Evolutionary conservation across 2,888 invertebrate genomes (phyloP), one percentile per base, ranked within the genome.

Genomic region (Leptothorax acervorum): DNA sequence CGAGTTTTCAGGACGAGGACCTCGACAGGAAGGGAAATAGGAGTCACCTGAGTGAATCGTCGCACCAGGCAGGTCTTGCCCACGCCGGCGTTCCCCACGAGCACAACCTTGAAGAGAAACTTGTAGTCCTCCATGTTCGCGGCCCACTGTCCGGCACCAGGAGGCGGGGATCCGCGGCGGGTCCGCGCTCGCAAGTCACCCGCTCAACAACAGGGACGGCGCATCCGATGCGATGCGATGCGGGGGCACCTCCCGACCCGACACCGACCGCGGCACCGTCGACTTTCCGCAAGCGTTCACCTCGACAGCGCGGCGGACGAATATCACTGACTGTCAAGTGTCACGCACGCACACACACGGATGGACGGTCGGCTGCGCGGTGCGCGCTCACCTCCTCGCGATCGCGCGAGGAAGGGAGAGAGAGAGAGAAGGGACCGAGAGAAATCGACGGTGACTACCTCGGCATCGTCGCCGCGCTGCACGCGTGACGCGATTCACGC

Each of bases 51-150:
- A 60, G 99, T 99, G 95, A 99, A 99, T 92, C 99, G 96, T 88
- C 99, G 96, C 83, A 99, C 99, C 82, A 99, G 96, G 95, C 99
- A 99, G 76, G 99, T 99, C 95, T 99, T 99, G 35, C 99, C 99
- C 88, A 99, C 99, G 82, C 99, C 99, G 89, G 99, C 99, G 96
- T 99, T 99, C 75, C 99, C 99, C 90, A 99, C 99, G 89, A 99
- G 96, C 88, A 99, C 99, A 92, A 99, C 99, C 97, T 99, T 99
- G 95, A 99, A 99, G 91, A 99, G 96, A 96, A 99, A 99, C 96
- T 99, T 99, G 95, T 99, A 99, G 96, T 99, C 99, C 95, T 99
- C 99, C 99, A 99, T 99, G 74, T 85, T 76, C 79, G 68, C 82
- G 85, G 83, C 66, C 71, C 35, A 86, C 62, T 78, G 63, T 53